Evolutionary conservation across 2,797 vertebrate species (phyloP), one percentile per base, ranked within the genome.

Genomic region (Dallia pectoralis): DNA sequence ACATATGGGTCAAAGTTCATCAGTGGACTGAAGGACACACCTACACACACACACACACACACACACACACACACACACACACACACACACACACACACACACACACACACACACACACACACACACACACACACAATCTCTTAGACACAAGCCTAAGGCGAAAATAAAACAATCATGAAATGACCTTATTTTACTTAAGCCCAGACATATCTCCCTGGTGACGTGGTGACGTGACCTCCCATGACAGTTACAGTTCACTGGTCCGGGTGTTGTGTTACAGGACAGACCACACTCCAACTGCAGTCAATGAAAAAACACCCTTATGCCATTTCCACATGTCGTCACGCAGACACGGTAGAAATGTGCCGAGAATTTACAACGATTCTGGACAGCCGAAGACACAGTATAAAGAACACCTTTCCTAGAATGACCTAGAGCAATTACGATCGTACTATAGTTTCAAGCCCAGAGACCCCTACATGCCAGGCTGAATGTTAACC

Each of bases 231-330:
- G 25, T 30, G 29, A 5, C 11, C 56, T 73, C 74, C 77, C 74
- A n/a, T 44, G 49, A 67, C n/a, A 12, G 53, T 74, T 78, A 69
- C 30, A 63, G 56, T 44, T 5, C 25, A 15, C 22, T 73, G 71
- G 78, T 75, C 71, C 44, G 61, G n/a, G n/a, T 69, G 67, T 83
- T 64, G 0, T 30, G 48, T 85, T 86, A 74, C 82, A 72, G 40
- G 36, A 36, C 63, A 47, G 19, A 65, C 73, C 70, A 66, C 65
- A 62, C 51, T 78, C 53, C 16, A 1, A 2, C 70, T 77, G 18
- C 61, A 71, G 63, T 85, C 78, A 69, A 77, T 81, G 49, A 83
- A 69, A 40, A 77, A 56, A 75, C 29, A 22, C 7, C 25, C 3
- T 4, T 12, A 25, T 6, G 25, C 25, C 40, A 4, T 40, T 33